These are phyloP conservation scores for Acipenser ruthenus DNA, from an alignment of 2,797 vertebrate species.

Conservation along the genomic window DNA sequence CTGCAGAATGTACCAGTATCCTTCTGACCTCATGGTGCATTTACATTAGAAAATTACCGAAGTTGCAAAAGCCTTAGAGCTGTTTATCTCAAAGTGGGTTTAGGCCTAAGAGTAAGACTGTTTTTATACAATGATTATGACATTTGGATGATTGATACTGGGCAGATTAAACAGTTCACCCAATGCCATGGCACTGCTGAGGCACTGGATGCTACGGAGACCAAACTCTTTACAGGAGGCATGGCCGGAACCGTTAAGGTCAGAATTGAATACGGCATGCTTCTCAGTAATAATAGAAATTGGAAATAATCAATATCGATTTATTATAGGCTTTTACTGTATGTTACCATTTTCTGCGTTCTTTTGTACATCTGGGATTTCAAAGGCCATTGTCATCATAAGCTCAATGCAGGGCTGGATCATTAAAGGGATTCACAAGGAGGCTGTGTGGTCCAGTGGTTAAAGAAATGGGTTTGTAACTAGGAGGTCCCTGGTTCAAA, in stretches of 20 bases:
- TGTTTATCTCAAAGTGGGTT: too few species aligned
- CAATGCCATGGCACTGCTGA: slow-evolving; percentile 69
- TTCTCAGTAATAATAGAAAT: too few species aligned
- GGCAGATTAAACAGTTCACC: slow-evolving; percentile 65
- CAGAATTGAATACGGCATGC: slow-evolving; percentile 4
- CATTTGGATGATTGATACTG: neutral
- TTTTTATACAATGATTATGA: neutral
- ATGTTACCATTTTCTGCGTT: too few species aligned
- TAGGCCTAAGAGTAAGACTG: neutral
- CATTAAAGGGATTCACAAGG: neutral
- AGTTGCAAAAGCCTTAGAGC: too few species aligned
- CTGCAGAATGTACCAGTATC: too few species aligned
- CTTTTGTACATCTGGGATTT: slow-evolving; percentile 66
- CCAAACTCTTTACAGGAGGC: slow-evolving; percentile 62
- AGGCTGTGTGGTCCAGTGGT: too few species aligned
- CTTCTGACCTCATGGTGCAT: too few species aligned
- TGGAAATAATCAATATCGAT: too few species aligned
- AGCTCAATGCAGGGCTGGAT: slow-evolving; percentile 49
- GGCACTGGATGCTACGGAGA: slow-evolving; percentile 56
- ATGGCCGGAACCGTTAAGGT: slow-evolving; percentile 62
- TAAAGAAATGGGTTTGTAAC: too few species aligned
- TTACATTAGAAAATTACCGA: too few species aligned
- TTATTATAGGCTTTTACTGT: too few species aligned
- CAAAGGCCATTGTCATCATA: slow-evolving; percentile 62
- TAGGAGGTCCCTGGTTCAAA: too few species aligned